Conservation (phyloP, 1,140 invertebrate species). For the Delia radicum region DNA sequence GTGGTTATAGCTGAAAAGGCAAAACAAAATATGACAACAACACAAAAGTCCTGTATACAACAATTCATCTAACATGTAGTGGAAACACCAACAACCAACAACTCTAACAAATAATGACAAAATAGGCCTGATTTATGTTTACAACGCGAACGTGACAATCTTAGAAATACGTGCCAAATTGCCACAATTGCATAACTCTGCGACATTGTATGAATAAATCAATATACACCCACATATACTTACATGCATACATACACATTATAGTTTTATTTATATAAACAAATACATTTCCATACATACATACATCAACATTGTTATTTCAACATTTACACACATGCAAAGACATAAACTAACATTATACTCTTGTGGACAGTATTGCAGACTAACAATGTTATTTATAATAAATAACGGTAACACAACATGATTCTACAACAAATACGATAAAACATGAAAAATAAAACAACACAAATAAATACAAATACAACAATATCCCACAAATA, state of each 20-base stretch:
- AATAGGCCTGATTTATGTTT: constrained; percentile 34
- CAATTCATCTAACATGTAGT: background rate
- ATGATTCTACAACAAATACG: constrained; percentile 7
- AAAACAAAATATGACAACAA: background rate
- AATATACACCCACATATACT: background rate
- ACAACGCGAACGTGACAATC: constrained; percentile 33
- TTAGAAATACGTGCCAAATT: constrained; percentile 31
- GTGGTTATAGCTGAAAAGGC: too few relatives aligned
- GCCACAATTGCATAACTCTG: constrained; percentile 23
- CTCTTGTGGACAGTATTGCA: constrained; percentile 8
- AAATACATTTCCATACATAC: background rate
- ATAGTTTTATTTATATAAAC: background rate
- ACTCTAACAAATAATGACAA: constrained; percentile 32
- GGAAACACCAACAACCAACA: constrained; percentile 4
- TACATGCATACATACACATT: background rate
- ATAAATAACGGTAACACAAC: constrained; percentile 19
- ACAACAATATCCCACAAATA: background rate
- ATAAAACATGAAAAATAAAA: too few relatives aligned
- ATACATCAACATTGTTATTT: too few relatives aligned
- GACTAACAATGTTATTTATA: constrained; percentile 19
- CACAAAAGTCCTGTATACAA: background rate
- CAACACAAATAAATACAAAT: background rate
- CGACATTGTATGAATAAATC: constrained; percentile 11
- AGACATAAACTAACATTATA: constrained; percentile 24
- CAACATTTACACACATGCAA: background rate